phyloP scores from a whole-genome alignment of 2,113 vertebrate genomes.

The Pyxicephalus adspersus region DNA sequence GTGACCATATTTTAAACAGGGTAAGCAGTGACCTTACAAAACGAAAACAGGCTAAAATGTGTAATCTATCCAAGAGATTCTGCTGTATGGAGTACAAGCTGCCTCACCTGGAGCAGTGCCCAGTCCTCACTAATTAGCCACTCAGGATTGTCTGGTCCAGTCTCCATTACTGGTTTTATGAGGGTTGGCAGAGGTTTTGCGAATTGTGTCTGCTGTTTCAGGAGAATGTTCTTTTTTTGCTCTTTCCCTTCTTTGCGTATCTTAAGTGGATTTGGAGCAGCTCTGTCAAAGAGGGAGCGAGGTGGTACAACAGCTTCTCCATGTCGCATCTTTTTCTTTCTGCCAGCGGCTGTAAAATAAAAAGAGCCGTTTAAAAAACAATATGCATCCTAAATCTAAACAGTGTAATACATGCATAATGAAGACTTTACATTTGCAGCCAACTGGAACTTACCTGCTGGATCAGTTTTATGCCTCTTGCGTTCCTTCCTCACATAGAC shows the following conservation, averaged over 20 bases:
- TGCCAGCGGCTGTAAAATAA: conserved; percentile 72
- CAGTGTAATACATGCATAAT: too few relatives aligned
- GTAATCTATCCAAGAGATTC: neutral
- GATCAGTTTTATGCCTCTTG: conserved; percentile 88
- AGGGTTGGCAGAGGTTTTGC: conserved; percentile 88
- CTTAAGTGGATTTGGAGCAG: conserved; percentile 82
- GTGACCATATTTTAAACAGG: too few relatives aligned
- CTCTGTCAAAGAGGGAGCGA: conserved; percentile 90
- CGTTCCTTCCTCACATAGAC: conserved; percentile 89
- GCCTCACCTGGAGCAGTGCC: conserved; percentile 87
- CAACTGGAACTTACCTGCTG: conserved; percentile 72
- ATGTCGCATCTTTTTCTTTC: conserved; percentile 91
- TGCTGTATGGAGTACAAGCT: neutral
- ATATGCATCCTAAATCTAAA: neutral
- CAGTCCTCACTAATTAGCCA: conserved; percentile 95
- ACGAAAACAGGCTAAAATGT: neutral
- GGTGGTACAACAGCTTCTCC: conserved; percentile 89
- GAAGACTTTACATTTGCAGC: neutral
- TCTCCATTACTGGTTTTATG: conserved; percentile 85
- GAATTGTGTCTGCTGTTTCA: conserved; percentile 89
- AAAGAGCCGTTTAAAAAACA: neutral
- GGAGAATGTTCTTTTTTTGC: conserved; percentile 90
- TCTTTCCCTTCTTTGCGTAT: conserved; percentile 88
- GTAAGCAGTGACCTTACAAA: too few relatives aligned
- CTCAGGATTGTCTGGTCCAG: conserved; percentile 88